These are phyloP conservation scores for Elmis aenea DNA, from an alignment of 2,888 invertebrate species.

Conservation along the genomic window DNA sequence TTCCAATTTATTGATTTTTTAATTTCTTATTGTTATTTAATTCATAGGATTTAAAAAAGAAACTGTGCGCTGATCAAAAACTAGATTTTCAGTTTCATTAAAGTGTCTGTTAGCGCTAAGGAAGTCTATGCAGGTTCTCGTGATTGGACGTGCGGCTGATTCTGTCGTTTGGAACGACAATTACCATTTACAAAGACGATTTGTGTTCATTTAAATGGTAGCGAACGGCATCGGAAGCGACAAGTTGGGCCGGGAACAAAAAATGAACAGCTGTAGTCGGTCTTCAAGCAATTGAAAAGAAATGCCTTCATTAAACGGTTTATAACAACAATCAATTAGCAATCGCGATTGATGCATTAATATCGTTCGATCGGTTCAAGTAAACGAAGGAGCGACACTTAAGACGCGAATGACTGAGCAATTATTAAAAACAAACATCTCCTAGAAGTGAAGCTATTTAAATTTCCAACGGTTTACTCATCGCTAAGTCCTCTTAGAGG, in stretches of 20 bases:
- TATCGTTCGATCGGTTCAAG: no score
- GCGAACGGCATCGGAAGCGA: conserved; percentile 32
- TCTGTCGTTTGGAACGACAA: conserved; percentile 36
- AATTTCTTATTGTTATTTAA: no score
- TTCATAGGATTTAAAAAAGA: no score
- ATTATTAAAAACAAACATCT: no score
- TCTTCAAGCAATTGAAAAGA: conserved; percentile 15
- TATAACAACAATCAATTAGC: conserved; percentile 4
- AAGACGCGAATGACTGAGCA: no score
- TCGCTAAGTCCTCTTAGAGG: conserved; percentile 23
- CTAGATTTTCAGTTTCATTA: no score
- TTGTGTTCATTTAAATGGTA: conserved; percentile 37
- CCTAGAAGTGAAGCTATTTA: conserved; percentile 15
- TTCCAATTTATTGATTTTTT: no score
- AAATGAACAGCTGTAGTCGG: conserved; percentile 19
- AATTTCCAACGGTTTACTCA: conserved; percentile 24
- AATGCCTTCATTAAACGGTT: conserved; percentile 8
- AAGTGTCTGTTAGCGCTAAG: no score
- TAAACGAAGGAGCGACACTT: no score
- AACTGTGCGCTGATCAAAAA: no score
- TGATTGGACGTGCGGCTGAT: conserved; percentile 33
- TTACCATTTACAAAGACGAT: conserved; percentile 39
- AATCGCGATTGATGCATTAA: no score
- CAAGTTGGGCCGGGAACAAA: conserved; percentile 23
- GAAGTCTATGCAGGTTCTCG: conserved; percentile 20